Evolutionary conservation across 2,113 vertebrate genomes (phyloP).

Genomic region (Pungitius pungitius): DNA sequence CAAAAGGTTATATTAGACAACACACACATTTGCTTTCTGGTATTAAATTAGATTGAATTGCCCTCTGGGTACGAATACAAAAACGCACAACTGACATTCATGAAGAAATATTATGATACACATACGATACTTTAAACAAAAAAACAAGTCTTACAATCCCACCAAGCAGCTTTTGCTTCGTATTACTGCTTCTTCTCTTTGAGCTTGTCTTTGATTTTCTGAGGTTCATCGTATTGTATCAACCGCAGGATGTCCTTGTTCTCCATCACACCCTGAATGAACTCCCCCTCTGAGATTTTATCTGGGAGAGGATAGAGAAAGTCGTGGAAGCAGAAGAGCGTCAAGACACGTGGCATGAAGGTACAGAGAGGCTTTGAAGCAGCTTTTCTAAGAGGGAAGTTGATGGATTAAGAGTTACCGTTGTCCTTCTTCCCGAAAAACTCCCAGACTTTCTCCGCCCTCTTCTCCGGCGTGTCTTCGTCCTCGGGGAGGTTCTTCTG

Average conservation of each 20-base stretch:
- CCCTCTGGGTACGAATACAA: conserved; percentile 12
- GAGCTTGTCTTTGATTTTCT: conserved; percentile 87
- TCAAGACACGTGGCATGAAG: neutral
- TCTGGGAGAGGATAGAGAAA: conserved; percentile 71
- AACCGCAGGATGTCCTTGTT: conserved; percentile 90
- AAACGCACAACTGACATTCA: neutral
- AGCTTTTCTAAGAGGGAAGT: neutral
- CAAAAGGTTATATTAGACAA: too few relatives aligned
- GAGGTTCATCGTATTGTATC: conserved; percentile 90
- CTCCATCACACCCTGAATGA: conserved; percentile 88
- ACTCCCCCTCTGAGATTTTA: conserved; percentile 89
- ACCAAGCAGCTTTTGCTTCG: neutral
- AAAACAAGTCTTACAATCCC: conserved; percentile 51
- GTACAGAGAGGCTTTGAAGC: neutral
- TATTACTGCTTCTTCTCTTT: conserved; percentile 84
- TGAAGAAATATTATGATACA: neutral
- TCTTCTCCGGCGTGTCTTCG: conserved; percentile 88
- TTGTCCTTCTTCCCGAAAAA: conserved; percentile 89
- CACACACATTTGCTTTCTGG: neutral
- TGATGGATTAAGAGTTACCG: conserved; percentile 71
- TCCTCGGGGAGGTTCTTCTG: conserved; percentile 84
- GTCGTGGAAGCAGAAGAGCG: neutral
- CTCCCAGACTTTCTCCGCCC: conserved; percentile 87
- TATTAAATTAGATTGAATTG: neutral
- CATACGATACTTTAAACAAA: conserved; percentile 43